These are phyloP conservation scores for Andrena camellia DNA, from an alignment of 2,888 invertebrate species.

Conservation along the genomic window DNA sequence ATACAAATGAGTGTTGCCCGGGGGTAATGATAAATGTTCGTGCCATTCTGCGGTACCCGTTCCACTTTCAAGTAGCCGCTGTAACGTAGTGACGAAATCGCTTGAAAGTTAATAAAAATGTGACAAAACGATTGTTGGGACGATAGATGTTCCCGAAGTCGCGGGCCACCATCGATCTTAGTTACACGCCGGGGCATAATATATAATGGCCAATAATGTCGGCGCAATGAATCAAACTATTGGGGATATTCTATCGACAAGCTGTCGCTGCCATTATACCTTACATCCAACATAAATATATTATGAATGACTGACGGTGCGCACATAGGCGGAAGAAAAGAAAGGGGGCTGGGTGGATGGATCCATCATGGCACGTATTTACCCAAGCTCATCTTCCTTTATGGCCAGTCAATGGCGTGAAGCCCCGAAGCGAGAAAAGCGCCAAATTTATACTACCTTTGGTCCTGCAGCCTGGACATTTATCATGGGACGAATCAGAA, in stretches of 20 bases:
- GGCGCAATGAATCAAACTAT: conserved; percentile 72
- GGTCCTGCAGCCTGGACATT: conserved; percentile 64
- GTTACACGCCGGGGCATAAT: conserved; percentile 65
- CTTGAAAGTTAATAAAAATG: conserved; percentile 28
- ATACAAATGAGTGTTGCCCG: too few species aligned
- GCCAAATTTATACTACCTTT: conserved; percentile 57
- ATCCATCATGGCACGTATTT: conserved; percentile 62
- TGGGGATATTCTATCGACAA: conserved; percentile 73
- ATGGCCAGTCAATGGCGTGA: conserved; percentile 46
- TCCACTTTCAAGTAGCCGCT: neutral
- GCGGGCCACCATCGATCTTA: conserved; percentile 62
- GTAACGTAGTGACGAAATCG: neutral
- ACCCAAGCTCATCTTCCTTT: conserved; percentile 58
- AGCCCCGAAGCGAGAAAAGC: conserved; percentile 45
- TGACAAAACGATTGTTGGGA: conserved; percentile 29
- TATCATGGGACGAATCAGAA: conserved; percentile 71
- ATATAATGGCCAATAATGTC: conserved; percentile 74
- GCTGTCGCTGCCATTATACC: conserved; percentile 73
- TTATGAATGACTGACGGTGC: conserved; percentile 67
- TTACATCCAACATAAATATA: conserved; percentile 74
- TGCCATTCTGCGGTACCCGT: neutral
- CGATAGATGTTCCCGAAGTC: conserved; percentile 41
- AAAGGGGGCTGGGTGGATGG: conserved; percentile 30
- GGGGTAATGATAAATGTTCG: conserved; percentile 1
- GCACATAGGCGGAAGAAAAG: conserved; percentile 22